Base-by-base conservation (phyloP, 2,888 invertebrate species). In the Muschampia plurimacula region DNA sequence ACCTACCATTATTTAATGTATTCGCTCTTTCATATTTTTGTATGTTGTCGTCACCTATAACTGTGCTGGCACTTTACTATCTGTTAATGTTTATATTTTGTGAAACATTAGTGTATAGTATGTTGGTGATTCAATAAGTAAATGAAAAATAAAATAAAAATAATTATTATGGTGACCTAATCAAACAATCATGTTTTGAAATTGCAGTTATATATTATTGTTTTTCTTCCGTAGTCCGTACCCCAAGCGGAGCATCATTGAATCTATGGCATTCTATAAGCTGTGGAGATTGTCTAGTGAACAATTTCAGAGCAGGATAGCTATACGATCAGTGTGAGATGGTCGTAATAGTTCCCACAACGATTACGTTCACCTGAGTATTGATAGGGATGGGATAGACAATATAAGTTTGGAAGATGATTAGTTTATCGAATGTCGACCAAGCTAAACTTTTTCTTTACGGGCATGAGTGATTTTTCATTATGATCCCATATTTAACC, bases 361-460 rank as follows among this genome's bases (percentile, higher is more conserved):
- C 84, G 92, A 93, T 94, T 92, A 93, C 89, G 88, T 91, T 91
- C 91, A 92, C 90, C 90, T 92, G 89, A 89, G 86, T 79, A 80
- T 79, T 67, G 67, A 36, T 79, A 83, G 83, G 74, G 82, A 78
- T 73, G 83, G 36, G 39, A 15, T 41, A 39, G 15, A 28, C 10
- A 2, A 22, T 57, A 7, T 57, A 10, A 15, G n/a, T 59, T 36
- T 13, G 39, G 15, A 39, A 39, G 36, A 15, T 62, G n/a, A 36
- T 36, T 60, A n/a, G n/a, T n/a, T n/a, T 60, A 36, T 60, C 32
- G 60, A 60, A 8, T 10, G n/a, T 60, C 59, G 13, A 64, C 6
- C 44, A 12, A 10, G 5, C n/a, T 52, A 44, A 49, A 49, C n/a
- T 49, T 39, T 39, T 39, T 39, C 39, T n/a, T n/a, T n/a, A n/a